These are phyloP conservation scores for Tupaia tana DNA, from an alignment of 2,113 vertebrate genomes.

Conservation along the genomic window DNA sequence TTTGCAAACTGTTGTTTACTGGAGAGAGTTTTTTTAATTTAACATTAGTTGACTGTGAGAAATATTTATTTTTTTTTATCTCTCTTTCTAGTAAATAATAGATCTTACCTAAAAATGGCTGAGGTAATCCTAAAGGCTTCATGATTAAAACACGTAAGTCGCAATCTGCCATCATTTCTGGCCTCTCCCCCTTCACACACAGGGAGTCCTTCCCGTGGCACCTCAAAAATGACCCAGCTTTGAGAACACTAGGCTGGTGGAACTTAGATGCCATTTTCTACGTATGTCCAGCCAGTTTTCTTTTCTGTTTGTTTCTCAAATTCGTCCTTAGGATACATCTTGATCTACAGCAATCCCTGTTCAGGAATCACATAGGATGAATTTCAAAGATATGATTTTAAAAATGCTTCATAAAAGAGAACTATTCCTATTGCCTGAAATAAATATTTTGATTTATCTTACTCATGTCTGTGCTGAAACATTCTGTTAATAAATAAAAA, in stretches of 20 bases:
- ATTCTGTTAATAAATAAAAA: background rate
- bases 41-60: slow-evolving; percentile 25
- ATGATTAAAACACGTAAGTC: background rate
- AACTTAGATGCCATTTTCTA: background rate
- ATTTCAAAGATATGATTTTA: background rate
- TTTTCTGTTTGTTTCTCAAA: slow-evolving; percentile 29
- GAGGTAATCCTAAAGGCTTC: background rate
- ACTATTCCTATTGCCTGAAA: background rate
- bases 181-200: background rate
- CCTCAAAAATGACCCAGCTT: background rate
- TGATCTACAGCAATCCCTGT: background rate
- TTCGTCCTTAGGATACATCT: background rate
- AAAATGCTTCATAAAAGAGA: slow-evolving; percentile 3
- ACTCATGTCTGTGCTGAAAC: slow-evolving; percentile 24
- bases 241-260: background rate
- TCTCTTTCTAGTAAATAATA: slow-evolving; percentile 55
- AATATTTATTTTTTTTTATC: slow-evolving; percentile 50
- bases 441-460: slow-evolving; percentile 21
- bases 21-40: slow-evolving; percentile 48
- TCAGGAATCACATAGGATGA: background rate
- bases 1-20: slow-evolving; percentile 54
- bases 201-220: background rate
- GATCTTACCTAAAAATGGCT: slow-evolving; percentile 29
- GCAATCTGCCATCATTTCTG: background rate
- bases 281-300: background rate